Evolutionary conservation across 2,888 invertebrate genomes (phyloP), one percentile per base, ranked within the genome.

Genomic region (Charanyca ferruginea): DNA sequence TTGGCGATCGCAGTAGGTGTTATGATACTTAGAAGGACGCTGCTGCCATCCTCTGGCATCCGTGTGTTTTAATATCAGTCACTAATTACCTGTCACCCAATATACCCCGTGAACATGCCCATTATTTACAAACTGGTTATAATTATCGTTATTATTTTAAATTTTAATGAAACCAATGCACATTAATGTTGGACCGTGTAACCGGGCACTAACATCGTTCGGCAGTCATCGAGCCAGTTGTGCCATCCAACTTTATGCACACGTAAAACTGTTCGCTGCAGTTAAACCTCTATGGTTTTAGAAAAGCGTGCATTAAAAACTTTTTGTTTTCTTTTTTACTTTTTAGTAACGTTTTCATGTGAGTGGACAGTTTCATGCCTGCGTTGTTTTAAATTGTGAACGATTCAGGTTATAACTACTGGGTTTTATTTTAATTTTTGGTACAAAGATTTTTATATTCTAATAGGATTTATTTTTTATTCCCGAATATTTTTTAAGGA

Each of bases 211-310:
- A 48, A 61, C 16, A 22, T 9, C 1, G 58, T 41, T 59, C 11
- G 58, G 61, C 48, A 72, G 61, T 62, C 77, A 51, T 61, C 45
- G 48, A 57, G 42, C 28, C 65, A 54, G 57, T 54, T 55, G 20
- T 20, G 45, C 49, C 41, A 53, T 54, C 44, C 47, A 75, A 77
- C 66, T 77, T 75, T 75, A 77, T 75, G 72, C 25, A 48, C 57
- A 66, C 66, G 66, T 66, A 66, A 60, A 69, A 28, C 49, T 52
- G 51, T 65, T 76, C 64, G 9, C 42, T 44, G 58, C 61, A 61
- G 73, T 66, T 58, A 58, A 61, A 47, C 53, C 73, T 58, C 42
- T 25, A 75, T 62, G 77, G 58, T 77, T 73, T 69, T 77, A 71
- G 66, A 77, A 77, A 59, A 66, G 54, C 72, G 61, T 35, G 54